Evolutionary conservation across 2,888 invertebrate genomes (phyloP).

Genomic region (Dorcus parallelipipedus): DNA sequence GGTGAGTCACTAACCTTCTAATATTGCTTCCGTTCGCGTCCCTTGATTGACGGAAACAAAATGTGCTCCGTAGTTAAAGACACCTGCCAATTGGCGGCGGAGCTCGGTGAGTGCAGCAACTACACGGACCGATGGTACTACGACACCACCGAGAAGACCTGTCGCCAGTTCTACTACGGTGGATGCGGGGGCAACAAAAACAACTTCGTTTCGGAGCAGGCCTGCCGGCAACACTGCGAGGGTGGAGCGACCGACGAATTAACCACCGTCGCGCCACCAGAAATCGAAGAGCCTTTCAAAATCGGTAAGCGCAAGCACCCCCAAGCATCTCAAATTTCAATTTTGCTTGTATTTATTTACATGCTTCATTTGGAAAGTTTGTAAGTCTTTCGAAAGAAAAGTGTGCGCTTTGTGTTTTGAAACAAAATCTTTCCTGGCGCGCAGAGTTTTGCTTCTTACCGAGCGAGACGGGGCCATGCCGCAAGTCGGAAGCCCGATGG

Average conservation of each 20-base stretch:
- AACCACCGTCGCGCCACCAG: slow-evolving; percentile 15
- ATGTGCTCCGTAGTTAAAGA: slow-evolving; percentile 54
- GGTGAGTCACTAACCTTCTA: slow-evolving; percentile 59
- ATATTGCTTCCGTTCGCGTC: slow-evolving; percentile 3
- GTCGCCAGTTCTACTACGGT: slow-evolving; percentile 81
- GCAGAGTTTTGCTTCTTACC: slow-evolving; percentile 67
- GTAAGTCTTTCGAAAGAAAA: neutral
- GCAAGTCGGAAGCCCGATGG: slow-evolving; percentile 58
- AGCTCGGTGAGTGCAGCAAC: slow-evolving; percentile 73
- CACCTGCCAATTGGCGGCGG: slow-evolving; percentile 71
- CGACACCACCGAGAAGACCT: slow-evolving; percentile 70
- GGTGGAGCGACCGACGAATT: neutral
- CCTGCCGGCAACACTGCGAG: slow-evolving; percentile 65
- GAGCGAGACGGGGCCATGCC: slow-evolving; percentile 67
- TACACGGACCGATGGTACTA: slow-evolving; percentile 79
- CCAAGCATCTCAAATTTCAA: neutral
- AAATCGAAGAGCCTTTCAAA: slow-evolving; percentile 25
- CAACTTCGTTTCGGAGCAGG: slow-evolving; percentile 68
- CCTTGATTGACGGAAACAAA: neutral
- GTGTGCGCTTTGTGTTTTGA: neutral
- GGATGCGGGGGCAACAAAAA: slow-evolving; percentile 92
- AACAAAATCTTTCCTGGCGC: slow-evolving; percentile 4
- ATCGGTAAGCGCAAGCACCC: slow-evolving; percentile 26
- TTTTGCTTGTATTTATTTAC: neutral
- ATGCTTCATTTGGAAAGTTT: neutral